These are phyloP conservation scores for Holothuria leucospilota DNA, from an alignment of 53 echinoderm and acorn worm species.

Conservation along the genomic window DNA sequence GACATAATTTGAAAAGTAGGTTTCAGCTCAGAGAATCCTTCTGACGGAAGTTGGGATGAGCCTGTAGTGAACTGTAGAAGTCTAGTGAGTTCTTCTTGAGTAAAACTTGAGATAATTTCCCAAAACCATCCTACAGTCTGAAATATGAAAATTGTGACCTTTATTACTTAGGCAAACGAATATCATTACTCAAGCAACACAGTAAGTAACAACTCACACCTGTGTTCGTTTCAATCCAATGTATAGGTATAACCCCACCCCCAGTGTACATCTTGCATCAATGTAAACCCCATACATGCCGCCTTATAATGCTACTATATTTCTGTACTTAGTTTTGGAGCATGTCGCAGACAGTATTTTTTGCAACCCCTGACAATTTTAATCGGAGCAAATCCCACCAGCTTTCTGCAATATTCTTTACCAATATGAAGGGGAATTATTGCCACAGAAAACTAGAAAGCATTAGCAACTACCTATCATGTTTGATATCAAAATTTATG, in stretches of 20 bases:
- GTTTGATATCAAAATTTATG: too few relatives aligned
- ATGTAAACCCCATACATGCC: not conserved
- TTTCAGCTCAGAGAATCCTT: constrained; percentile 90
- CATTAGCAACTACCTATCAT: too few relatives aligned
- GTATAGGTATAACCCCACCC: not conserved
- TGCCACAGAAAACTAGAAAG: too few relatives aligned
- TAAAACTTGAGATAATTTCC: constrained; percentile 94
- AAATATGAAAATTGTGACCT: not conserved
- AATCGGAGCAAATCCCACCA: too few relatives aligned
- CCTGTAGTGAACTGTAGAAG: constrained; percentile 97
- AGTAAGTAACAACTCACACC: not conserved
- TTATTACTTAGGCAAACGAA: too few relatives aligned
- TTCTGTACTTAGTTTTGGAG: too few relatives aligned
- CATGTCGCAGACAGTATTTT: too few relatives aligned
- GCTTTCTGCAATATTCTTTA: too few relatives aligned
- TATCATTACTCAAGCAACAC: not conserved
- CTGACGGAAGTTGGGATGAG: constrained; percentile 91
- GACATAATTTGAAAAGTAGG: constrained; percentile 93
- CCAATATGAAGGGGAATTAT: too few relatives aligned
- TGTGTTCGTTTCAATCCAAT: not conserved
- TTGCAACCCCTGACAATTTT: too few relatives aligned
- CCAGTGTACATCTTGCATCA: not conserved
- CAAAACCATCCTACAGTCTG: constrained; percentile 96
- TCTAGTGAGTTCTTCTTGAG: constrained; percentile 96
- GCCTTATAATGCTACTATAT: too few relatives aligned